phyloP scores from a whole-genome alignment of 2,113 vertebrate genomes.

The Cebidichthys violaceus region DNA sequence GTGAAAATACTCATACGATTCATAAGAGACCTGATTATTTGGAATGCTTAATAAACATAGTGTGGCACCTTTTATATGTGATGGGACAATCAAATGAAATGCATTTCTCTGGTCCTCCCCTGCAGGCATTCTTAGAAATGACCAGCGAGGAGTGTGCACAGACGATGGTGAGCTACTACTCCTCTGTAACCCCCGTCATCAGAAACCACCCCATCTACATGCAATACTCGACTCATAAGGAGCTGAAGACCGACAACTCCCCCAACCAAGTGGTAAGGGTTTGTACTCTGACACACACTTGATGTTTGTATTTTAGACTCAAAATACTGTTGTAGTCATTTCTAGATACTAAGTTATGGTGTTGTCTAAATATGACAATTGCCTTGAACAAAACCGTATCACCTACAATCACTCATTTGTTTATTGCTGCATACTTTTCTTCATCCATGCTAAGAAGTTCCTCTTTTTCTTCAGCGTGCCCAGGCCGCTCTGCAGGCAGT shows the following conservation, averaged over 20 bases:
- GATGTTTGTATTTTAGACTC: background rate
- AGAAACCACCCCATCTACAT: conserved; percentile 95
- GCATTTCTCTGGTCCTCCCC: conserved; percentile 9
- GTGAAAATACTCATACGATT: background rate
- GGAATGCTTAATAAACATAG: background rate
- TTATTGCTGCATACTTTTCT: background rate
- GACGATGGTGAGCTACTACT: conserved; percentile 98
- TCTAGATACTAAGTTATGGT: background rate
- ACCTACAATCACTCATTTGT: background rate
- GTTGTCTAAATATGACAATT: background rate
- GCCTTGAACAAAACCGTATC: background rate
- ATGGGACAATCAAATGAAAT: background rate
- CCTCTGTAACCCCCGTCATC: conserved; percentile 92
- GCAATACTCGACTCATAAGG: conserved; percentile 98
- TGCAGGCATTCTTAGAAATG: conserved; percentile 95
- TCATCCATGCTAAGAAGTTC: background rate
- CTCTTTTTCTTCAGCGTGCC: conserved; percentile 84
- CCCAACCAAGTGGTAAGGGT: conserved; percentile 93
- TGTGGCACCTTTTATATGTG: background rate
- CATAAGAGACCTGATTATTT: background rate
- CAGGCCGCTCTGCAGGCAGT: conserved; percentile 96
- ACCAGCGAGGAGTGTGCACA: conserved; percentile 95
- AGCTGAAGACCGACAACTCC: conserved; percentile 97
- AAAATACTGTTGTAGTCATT: background rate
- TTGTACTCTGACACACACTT: background rate